Base-by-base conservation (phyloP, 35 echinoderm and acorn worm genomes). In the Heliocidaris erythrogramma region DNA sequence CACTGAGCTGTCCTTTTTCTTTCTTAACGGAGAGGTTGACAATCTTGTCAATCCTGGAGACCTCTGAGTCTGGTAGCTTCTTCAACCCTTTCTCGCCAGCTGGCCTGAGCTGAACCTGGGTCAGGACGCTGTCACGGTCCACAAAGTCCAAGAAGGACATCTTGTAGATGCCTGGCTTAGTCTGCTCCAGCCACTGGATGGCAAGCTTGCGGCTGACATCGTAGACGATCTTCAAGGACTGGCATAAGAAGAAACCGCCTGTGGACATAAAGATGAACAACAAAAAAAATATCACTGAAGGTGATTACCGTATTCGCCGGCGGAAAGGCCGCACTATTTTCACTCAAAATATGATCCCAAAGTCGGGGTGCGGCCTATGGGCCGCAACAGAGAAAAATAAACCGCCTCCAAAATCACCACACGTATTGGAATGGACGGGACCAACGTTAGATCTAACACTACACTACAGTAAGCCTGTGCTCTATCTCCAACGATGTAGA, bases 161-260 rank as follows among this genome's bases (percentile, higher is more conserved):
- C 88, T 95, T 96, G 93, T 97, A 99, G 93, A 97, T 78, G 49
- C 94, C 96, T 4, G 96, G 95, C 16, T 88, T 31, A 30, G 96
- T 96, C 90, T 90, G 32, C 87, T 99, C 98, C 89, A 99, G 90
- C 98, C 98, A 99, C 47, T 96, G 96, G 71, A 99, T 94, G 86
- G 97, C 93, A 89, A 99, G 86, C 49, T 85, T 90, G 35, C 96
- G 96, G 47, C 94, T 95, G 29, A 59, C 93, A 30, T 97, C 94
- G 86, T 97, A 99, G 17, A 99, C 98, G 50, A 96, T 95, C 91
- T 99, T 97, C 30, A 88, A 88, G 16, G 97, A 95, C 60, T 99
- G 97, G 50, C 98, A 99, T 4, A 99, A 14, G 92, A 96, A 99
- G 85, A 95, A 99, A 48, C 94, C 90, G 65, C 49, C 95, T 92